Conservation (phyloP, 2,888 invertebrate genomes). For the Brassicogethes aeneus region DNA sequence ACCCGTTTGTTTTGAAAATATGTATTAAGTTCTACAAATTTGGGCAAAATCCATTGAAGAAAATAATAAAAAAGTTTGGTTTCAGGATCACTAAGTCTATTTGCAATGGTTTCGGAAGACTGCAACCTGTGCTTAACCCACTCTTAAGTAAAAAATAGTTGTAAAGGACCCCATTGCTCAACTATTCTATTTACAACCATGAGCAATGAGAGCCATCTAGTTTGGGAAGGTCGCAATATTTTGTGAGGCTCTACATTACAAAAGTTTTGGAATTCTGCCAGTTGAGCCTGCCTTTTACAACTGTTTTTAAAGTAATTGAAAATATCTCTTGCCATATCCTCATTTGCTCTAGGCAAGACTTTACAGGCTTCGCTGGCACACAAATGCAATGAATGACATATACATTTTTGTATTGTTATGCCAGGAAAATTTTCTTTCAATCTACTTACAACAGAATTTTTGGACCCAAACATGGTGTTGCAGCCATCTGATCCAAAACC, state of each 20-base stretch:
- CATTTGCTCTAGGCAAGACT: conserved; percentile 2
- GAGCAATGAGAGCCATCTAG: too few species aligned
- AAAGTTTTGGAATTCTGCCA: too few species aligned
- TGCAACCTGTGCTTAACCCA: too few species aligned
- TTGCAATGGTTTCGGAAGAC: too few species aligned
- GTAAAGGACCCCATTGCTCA: too few species aligned
- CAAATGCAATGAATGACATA: conserved; percentile 10
- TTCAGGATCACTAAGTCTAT: too few species aligned
- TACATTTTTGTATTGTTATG: conserved; percentile 11
- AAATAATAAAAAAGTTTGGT: too few species aligned
- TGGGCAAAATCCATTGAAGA: too few species aligned
- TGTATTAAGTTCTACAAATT: too few species aligned
- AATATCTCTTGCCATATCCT: conserved; percentile 6
- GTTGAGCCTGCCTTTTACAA: background rate
- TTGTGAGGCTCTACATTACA: conserved; percentile 7
- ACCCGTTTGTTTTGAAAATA: too few species aligned
- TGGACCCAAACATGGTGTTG: conserved; percentile 12
- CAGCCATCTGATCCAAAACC: conserved; percentile 16
- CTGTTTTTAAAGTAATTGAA: conserved; percentile 1
- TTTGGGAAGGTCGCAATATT: conserved; percentile 13
- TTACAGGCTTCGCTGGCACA: conserved; percentile 7
- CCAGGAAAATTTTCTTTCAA: conserved; percentile 10
- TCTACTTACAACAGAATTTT: conserved; percentile 12
- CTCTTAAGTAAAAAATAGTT: too few species aligned
- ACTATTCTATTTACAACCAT: too few species aligned